Percentiles rank a stretch among this genome's conserved stretches.
These are phyloP conservation scores for Allolobophora icterica DNA, from an alignment of 2,888 invertebrate species.

Conservation along the genomic window DNA sequence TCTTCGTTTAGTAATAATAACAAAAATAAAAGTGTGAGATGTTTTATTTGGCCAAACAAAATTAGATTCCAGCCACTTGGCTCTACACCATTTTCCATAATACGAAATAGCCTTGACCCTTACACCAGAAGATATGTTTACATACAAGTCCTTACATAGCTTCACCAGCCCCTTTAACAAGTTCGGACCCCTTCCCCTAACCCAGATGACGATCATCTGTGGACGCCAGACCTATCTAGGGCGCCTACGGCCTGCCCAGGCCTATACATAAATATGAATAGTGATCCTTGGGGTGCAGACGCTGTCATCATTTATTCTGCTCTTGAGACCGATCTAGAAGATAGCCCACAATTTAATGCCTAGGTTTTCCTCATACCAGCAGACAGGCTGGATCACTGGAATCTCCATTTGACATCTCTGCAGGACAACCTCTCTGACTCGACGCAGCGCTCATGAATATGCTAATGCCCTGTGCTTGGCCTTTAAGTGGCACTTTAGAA, in stretches of 20 bases:
- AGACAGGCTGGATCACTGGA: background rate
- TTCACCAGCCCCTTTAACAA: background rate
- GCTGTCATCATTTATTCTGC: background rate
- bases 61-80: background rate
- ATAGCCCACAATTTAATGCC: background rate
- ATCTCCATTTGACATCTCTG: no score
- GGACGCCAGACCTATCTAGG: background rate
- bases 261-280: no score
- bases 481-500: no score
- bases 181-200: background rate
- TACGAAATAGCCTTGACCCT: background rate
- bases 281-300: background rate
- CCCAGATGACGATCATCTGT: background rate
- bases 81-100: background rate
- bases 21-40: background rate
- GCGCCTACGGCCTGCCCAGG: no score
- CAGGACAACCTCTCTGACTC: no score
- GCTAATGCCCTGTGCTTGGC: no score
- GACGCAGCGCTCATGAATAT: no score
- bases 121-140: no score
- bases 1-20: background rate
- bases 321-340: background rate
- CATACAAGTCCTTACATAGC: background rate
- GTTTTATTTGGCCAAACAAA: no score
- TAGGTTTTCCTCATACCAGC: background rate